Evolutionary conservation across 2,113 vertebrate genomes (phyloP).

Genomic region (Psilopogon haemacephalus): DNA sequence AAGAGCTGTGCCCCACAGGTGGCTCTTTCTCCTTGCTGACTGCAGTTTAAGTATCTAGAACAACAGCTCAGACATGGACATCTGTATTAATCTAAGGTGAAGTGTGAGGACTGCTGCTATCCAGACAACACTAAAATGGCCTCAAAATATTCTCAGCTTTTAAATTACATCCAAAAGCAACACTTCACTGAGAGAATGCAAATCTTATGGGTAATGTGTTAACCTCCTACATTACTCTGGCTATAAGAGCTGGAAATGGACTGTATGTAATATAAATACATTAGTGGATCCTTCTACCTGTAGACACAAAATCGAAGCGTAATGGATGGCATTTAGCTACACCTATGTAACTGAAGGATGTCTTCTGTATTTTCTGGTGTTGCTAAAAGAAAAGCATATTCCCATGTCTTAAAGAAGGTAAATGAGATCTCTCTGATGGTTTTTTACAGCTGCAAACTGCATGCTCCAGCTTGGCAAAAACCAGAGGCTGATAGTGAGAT

Average conservation of each 20-base stretch:
- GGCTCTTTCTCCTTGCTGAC: neutral
- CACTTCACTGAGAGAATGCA: neutral
- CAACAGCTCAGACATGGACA: neutral
- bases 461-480: neutral
- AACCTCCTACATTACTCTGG: neutral
- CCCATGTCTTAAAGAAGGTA: neutral
- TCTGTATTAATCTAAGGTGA: neutral
- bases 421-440: neutral
- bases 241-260: neutral
- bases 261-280: neutral
- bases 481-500: fast-evolving
- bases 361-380: neutral
- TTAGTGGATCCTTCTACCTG: neutral
- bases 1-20: neutral
- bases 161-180: neutral
- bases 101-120: neutral
- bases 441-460: neutral
- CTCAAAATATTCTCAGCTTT: neutral
- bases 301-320: neutral
- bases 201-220: neutral
- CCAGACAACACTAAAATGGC: neutral
- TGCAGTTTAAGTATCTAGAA: neutral
- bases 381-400: neutral
- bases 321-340: neutral
- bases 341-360: fast-evolving